phyloP scores from a whole-genome alignment of 2,113 vertebrate species.

The Podilymbus podiceps region DNA sequence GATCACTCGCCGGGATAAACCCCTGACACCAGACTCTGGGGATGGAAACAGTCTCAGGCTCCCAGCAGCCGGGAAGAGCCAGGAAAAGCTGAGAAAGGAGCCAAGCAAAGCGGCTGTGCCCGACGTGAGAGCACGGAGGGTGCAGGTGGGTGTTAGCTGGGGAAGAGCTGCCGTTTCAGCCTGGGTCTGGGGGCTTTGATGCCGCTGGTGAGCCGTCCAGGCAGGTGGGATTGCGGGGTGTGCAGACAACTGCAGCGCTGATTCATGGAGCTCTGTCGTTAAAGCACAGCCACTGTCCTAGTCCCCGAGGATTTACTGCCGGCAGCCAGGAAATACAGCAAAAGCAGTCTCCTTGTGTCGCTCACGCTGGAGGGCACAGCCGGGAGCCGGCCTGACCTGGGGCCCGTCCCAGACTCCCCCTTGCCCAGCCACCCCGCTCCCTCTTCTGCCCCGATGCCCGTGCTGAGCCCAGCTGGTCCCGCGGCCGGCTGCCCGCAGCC shows the following conservation, averaged over 20 bases:
- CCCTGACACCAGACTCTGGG: fast-evolving
- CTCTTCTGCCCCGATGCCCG: fast-evolving
- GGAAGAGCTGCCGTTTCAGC: not conserved
- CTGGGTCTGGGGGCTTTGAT: not conserved
- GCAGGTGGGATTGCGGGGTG: not conserved
- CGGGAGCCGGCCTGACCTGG: fast-evolving
- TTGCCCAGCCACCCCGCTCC: not conserved
- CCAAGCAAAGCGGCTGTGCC: not conserved
- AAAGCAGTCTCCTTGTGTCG: fast-evolving
- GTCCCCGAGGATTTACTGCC: not conserved
- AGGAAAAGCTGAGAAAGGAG: not conserved
- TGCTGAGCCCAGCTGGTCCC: not conserved
- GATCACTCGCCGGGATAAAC: not conserved
- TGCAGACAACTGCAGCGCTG: fast-evolving
- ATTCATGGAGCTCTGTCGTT: not conserved
- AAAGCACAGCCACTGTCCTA: not conserved
- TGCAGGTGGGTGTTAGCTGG: fast-evolving
- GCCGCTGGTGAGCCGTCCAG: not conserved
- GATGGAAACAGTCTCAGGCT: not conserved
- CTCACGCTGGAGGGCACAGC: not conserved
- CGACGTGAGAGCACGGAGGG: fast-evolving
- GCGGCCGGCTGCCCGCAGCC: too few relatives aligned
- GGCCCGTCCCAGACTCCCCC: not conserved
- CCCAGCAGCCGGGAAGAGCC: not conserved
- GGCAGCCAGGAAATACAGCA: not conserved